Conservation (phyloP, 2,888 invertebrate species). For the Reticulitermes lucifugus region DNA sequence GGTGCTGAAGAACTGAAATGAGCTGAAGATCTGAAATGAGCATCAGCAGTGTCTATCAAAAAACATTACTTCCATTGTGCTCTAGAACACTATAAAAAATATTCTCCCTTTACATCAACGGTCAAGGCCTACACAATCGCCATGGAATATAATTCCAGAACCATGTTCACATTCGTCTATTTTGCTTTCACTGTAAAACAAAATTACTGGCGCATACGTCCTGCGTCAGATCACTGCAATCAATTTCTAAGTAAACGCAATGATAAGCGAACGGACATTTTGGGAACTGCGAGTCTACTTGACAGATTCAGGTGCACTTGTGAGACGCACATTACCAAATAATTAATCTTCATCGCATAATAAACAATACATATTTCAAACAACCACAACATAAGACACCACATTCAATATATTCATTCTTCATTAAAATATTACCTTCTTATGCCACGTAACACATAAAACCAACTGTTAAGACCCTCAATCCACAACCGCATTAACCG, state of each 20-base stretch:
- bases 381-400: not conserved
- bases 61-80: no score
- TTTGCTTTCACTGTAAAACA: not conserved
- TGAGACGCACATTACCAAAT: no score
- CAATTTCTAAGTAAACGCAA: not conserved
- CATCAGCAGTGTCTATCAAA: no score
- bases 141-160: no score
- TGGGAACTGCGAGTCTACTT: not conserved
- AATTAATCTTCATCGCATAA: not conserved
- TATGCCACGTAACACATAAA: not conserved
- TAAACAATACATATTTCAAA: not conserved
- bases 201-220: not conserved
- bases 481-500: not conserved
- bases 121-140: no score
- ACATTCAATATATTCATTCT: not conserved
- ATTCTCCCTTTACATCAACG: no score
- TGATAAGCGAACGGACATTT: not conserved
- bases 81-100: no score
- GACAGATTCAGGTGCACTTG: not conserved
- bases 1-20: no score
- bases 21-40: no score
- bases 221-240: not conserved
- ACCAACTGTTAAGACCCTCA: not conserved
- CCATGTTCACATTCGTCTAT: not conserved
- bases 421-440: not conserved